A percentile compares a stretch with the other conserved stretches of the same genome.
Conservation (phyloP, 92 coral and sea anemone species). For the Nematostella vectensis region DNA sequence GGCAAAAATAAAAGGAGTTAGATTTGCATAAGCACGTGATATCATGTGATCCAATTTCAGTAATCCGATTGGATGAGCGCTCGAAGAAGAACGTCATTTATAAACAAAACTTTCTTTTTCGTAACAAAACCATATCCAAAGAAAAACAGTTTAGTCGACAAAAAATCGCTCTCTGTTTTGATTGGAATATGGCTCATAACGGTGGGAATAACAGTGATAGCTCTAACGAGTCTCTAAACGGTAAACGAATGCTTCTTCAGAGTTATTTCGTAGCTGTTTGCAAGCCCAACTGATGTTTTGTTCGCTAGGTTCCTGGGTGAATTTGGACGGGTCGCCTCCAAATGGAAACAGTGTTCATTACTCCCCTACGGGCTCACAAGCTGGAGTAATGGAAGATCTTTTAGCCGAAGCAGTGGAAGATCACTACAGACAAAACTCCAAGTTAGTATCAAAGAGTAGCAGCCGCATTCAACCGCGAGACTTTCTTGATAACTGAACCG, state of each 20-base stretch:
- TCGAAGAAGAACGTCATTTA: conserved; percentile 30
- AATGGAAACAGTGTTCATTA: conserved; percentile 79
- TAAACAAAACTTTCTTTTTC: conserved; percentile 27
- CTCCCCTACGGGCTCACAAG: conserved; percentile 77
- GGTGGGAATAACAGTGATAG: conserved; percentile 76
- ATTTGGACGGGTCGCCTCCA: conserved; percentile 70
- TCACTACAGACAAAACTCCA: conserved; percentile 54
- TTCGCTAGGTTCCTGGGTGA: conserved; percentile 90
- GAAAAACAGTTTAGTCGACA: conserved; percentile 4
- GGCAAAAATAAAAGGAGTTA: not conserved
- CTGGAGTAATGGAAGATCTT: conserved; percentile 92
- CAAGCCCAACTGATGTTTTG: no score
- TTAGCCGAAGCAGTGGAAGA: conserved; percentile 94
- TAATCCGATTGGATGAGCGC: conserved; percentile 11
- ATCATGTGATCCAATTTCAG: conserved; percentile 10
- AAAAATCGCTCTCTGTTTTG: not conserved
- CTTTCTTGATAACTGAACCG: no score
- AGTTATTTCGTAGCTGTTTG: no score
- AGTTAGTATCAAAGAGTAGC: no score
- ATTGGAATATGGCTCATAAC: conserved; percentile 37
- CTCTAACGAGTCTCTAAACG: conserved; percentile 84
- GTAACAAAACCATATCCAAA: conserved; percentile 7
- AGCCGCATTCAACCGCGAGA: not conserved
- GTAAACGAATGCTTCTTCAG: no score
- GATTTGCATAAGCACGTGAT: conserved; percentile 17